phyloP scores from a whole-genome alignment of 1,140 invertebrate genomes.

The Lasaia peninsularis region DNA sequence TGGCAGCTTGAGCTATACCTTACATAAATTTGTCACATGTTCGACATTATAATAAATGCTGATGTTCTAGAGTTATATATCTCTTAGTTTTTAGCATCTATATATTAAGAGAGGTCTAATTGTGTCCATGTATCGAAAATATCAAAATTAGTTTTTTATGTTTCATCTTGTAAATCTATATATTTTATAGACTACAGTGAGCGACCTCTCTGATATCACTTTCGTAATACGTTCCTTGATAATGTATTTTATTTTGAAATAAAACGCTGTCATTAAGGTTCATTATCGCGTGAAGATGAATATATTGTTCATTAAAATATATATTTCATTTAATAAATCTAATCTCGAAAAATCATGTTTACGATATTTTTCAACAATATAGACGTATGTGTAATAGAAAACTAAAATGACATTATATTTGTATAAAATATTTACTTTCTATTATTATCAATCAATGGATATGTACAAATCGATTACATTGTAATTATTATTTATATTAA shows the following conservation, averaged over 20 bases:
- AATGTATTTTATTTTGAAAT: constrained; percentile 68
- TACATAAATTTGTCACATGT: background rate
- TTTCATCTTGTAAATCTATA: no score
- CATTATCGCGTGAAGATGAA: background rate
- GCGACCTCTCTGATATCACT: background rate
- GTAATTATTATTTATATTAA: constrained; percentile 69
- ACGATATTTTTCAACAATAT: constrained; percentile 36
- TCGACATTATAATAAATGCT: background rate
- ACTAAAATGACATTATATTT: constrained; percentile 64
- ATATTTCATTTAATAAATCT: constrained; percentile 23
- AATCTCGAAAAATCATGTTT: constrained; percentile 33
- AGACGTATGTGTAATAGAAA: constrained; percentile 48
- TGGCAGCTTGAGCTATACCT: constrained; percentile 1
- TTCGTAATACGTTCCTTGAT: constrained; percentile 59
- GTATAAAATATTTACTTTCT: constrained; percentile 54
- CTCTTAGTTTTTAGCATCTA: background rate
- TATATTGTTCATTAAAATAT: constrained; percentile 21
- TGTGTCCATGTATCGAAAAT: no score
- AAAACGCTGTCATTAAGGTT: constrained; percentile 34
- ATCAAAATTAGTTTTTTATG: no score
- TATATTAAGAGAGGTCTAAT: background rate
- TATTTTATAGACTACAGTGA: background rate
- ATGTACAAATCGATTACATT: constrained; percentile 70
- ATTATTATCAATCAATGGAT: constrained; percentile 60
- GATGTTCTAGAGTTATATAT: constrained; percentile 5